Evolutionary conservation across 2,113 vertebrate genomes (phyloP), one percentile per base, ranked within the genome.

Genomic region (Callipepla californica): DNA sequence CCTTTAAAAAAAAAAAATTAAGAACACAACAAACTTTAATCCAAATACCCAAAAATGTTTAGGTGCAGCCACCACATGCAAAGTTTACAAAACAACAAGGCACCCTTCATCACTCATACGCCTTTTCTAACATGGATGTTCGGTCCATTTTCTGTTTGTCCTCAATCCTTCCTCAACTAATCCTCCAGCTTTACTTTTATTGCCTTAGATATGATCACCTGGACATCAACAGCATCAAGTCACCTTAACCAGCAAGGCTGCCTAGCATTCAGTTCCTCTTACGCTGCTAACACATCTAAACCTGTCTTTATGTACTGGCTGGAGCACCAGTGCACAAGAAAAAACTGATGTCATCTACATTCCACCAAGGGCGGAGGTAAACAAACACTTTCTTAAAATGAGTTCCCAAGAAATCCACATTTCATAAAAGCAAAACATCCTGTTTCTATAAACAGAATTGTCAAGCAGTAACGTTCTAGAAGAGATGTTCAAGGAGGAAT

Each of bases 371-470:
- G 92, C 69, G 85, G 93, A 97, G 81, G 58, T 82, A 90, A 67
- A 63, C 80, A 89, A 87, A 38, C 68, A 70, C 86, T 96, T 97
- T 92, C 86, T 91, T 88, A 93, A 97, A 96, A 84, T 42, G 76
- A 89, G 16, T 94, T 96, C 94, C 80, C 78, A 91, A 91, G 85
- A 93, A 93, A 94, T 77, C 25, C 82, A 63, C 85, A 51, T 87
- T 87, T 84, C 89, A 95, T 85, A 87, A 96, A 96, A 89, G 42
- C 78, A 96, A 95, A 97, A 93, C 80, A 94, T 96, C 89, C 94
- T 88, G 86, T 94, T 97, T 94, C 90, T 95, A 75, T 87, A 87
- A 90, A 89, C 63, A 70, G 72, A 83, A 47, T 4, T 86, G 80
- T 92, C 76, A 88, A 78, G 74, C 36, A 89, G 68, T 72, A 74